A percentile compares a stretch with the other conserved stretches of the same genome.
Evolutionary conservation across 2,113 vertebrate genomes (phyloP).

Genomic region (Laterallus jamaicensis): DNA sequence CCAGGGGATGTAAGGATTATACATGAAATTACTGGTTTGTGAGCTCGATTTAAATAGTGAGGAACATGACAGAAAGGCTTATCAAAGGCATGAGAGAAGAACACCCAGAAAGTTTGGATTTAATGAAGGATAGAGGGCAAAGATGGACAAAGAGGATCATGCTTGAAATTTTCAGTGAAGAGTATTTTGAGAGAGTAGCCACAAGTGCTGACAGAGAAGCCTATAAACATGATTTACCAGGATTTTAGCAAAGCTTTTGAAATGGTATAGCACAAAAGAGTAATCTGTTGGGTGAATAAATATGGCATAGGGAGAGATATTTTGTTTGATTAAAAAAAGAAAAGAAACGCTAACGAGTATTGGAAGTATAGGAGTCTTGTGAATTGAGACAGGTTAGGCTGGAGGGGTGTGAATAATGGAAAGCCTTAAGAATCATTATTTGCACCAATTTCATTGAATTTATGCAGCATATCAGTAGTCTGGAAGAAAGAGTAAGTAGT

Average conservation of each 20-base stretch:
- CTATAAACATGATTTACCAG: conserved; percentile 34
- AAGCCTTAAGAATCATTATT: conserved; percentile 5
- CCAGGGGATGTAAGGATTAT: conserved; percentile 6
- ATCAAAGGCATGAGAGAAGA: conserved; percentile 11
- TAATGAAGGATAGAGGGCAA: conserved; percentile 36
- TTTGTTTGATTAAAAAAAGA: conserved; percentile 47
- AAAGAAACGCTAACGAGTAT: not conserved
- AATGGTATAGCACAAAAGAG: not conserved
- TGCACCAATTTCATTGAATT: conserved; percentile 5
- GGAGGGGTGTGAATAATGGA: not conserved
- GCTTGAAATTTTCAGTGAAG: conserved; percentile 45
- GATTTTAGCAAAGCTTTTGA: conserved; percentile 53
- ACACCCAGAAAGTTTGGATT: conserved; percentile 26
- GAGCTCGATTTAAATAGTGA: conserved; percentile 27
- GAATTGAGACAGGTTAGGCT: conserved; percentile 18
- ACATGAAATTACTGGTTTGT: conserved; percentile 16
- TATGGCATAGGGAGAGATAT: conserved; percentile 4
- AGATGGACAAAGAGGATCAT: conserved; percentile 3
- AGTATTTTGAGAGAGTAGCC: conserved; percentile 37
- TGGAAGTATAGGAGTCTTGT: not conserved
- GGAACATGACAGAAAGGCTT: conserved; percentile 8
- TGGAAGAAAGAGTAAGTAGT: conserved; percentile 17
- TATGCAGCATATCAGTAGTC: not conserved
- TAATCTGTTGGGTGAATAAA: conserved; percentile 46
- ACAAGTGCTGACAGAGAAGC: conserved; percentile 22